Percentiles rank a stretch among this genome's conserved stretches.
These are phyloP conservation scores for Rhizoglyphus robini DNA, from an alignment of 1,140 invertebrate species.

Conservation along the genomic window DNA sequence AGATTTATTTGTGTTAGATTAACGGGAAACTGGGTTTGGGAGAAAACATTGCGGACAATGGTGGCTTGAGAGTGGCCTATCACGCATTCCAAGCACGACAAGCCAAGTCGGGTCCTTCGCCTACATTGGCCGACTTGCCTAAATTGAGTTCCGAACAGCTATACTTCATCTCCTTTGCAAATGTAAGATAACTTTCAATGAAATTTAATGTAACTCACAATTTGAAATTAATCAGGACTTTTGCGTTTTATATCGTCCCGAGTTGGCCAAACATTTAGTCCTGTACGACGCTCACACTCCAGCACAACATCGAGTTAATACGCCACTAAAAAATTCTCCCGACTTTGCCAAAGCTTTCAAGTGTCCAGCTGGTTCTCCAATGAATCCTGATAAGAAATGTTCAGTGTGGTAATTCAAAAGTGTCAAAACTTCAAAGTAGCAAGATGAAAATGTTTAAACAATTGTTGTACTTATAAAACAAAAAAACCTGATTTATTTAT, in stretches of 20 bases:
- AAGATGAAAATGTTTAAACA: too few species aligned
- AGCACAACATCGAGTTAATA: constrained; percentile 36
- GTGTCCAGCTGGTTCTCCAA: constrained; percentile 38
- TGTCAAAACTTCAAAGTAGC: too few species aligned
- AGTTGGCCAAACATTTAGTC: constrained; percentile 26
- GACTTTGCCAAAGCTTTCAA: constrained; percentile 42
- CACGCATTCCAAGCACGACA: constrained; percentile 23
- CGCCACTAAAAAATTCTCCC: constrained; percentile 44
- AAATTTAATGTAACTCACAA: neutral
- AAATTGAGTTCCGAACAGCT: constrained; percentile 23
- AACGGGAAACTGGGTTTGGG: constrained; percentile 18
- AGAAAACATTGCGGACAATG: constrained; percentile 35
- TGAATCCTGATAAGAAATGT: constrained; percentile 47
- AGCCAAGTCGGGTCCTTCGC: constrained; percentile 4
- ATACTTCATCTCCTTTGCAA: constrained; percentile 26
- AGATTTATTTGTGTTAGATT: constrained; percentile 29
- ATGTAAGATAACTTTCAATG: too few species aligned
- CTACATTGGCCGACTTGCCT: constrained; percentile 15
- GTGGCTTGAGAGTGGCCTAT: constrained; percentile 44
- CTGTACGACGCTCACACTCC: constrained; percentile 27
- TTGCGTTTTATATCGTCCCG: constrained; percentile 27
- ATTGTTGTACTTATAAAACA: too few species aligned
- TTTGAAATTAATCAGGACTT: constrained; percentile 25
- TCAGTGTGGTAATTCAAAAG: constrained; percentile 43
- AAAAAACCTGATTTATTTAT: too few species aligned